Percentiles rank a stretch among this genome's conserved stretches.
Conservation (phyloP, 2,888 invertebrate species). For the Thereva nobilitata region DNA sequence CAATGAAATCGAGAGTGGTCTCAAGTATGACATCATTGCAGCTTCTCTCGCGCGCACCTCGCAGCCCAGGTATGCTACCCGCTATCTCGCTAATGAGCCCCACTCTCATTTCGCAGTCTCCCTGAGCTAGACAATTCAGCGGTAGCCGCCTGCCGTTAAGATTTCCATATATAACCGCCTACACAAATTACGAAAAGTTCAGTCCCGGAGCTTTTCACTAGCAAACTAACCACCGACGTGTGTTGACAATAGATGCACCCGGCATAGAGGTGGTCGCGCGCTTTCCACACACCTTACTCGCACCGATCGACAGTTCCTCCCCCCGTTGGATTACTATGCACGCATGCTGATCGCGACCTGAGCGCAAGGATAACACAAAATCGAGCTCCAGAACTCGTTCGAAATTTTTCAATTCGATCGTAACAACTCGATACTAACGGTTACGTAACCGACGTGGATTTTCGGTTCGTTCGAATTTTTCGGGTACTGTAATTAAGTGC, state of each 20-base stretch:
- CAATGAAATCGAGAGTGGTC: conserved; percentile 39
- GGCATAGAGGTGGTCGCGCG: too few species aligned
- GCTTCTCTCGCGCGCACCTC: not conserved
- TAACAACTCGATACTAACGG: not conserved
- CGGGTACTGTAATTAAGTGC: conserved; percentile 10
- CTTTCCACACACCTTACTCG: not conserved
- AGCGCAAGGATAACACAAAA: conserved; percentile 23
- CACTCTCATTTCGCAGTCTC: conserved; percentile 17
- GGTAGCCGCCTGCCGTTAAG: conserved; percentile 9
- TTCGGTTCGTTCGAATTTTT: conserved; percentile 18
- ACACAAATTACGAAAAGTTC: conserved; percentile 37
- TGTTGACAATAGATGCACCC: too few species aligned
- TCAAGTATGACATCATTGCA: too few species aligned
- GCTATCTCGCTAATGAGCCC: conserved; percentile 14
- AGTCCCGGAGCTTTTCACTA: conserved; percentile 34
- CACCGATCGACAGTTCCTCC: not conserved
- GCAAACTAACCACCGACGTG: not conserved
- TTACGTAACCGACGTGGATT: not conserved
- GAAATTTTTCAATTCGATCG: not conserved
- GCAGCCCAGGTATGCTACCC: not conserved
- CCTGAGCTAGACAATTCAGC: conserved; percentile 6
- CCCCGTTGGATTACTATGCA: conserved; percentile 10
- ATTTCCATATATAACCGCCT: conserved; percentile 40
- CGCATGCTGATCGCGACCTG: conserved; percentile 4
- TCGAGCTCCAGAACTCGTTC: not conserved